Evolutionary conservation across 2,888 invertebrate species (phyloP), one percentile per base, ranked within the genome.

Genomic region (Troides oblongomaculatus): DNA sequence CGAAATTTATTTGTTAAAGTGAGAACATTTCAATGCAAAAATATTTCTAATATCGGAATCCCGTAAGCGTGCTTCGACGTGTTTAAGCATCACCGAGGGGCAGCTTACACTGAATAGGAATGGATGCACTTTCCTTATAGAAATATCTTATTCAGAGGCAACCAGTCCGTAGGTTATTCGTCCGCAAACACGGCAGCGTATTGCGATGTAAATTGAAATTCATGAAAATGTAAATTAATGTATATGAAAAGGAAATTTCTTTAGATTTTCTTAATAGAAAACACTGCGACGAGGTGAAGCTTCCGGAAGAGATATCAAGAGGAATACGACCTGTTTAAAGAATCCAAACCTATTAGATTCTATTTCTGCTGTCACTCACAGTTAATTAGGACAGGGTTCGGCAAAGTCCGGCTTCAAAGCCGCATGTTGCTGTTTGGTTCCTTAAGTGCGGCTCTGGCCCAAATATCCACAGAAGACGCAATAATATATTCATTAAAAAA

Each of bases 101-200:
- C 72, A 67, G 56, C 68, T 67, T 64, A 66, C 72, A 60, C 61
- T 77, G 78, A 81, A 81, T 80, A 78, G 77, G 76, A 80, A 79
- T 78, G 77, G 71, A 76, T 84, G 81, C 83, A 82, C 82, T 82
- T 78, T 72, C 73, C 74, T 78, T 74, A 67, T 60, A 71, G 73
- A 68, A 73, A 76, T 75, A 75, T 73, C 72, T 75, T 75, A 75
- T 74, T 74, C 74, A 76, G 67, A 63, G 36, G 58, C 62, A 66
- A 7, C 66, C 65, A 62, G 39, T 62, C 66, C 63, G 71, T 64
- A 62, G 57, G 71, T 72, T 70, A 71, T 71, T 71, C 73, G 72
- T 73, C 64, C 63, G 69, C 72, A 73, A 66, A 65, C 74, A 71
- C 72, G 62, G 36, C 62, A 62, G n/a, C 66, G 65, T 70, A 71